phyloP scores from a whole-genome alignment of 2,113 vertebrate genomes.

The Sciurus niger region DNA sequence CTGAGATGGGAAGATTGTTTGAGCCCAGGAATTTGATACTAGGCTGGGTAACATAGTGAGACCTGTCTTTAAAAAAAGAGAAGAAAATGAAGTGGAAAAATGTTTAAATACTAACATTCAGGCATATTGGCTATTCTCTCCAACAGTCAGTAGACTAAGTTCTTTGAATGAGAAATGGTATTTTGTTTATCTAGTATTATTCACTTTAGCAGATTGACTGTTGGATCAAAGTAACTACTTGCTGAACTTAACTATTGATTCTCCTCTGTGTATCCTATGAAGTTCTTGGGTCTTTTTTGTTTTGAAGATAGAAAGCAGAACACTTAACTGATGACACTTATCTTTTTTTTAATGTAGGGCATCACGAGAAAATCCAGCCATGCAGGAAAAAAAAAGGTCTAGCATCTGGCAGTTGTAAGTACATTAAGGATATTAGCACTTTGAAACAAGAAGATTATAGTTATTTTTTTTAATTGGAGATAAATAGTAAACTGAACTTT shows the following conservation, averaged over 20 bases:
- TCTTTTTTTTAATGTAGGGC: slow-evolving; percentile 89
- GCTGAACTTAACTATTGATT: background rate
- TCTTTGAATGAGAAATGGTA: background rate
- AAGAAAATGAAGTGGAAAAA: background rate
- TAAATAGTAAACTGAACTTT: slow-evolving; percentile 80
- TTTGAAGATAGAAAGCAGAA: slow-evolving; percentile 46
- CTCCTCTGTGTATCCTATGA: background rate
- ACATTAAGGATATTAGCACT: slow-evolving; percentile 7
- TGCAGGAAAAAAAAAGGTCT: slow-evolving; percentile 98
- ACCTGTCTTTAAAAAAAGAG: background rate
- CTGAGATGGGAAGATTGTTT: background rate
- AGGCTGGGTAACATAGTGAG: background rate
- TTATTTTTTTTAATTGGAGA: slow-evolving; percentile 52
- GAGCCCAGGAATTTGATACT: background rate
- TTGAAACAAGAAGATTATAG: slow-evolving; percentile 11
- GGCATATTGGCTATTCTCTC: background rate
- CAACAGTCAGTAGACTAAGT: background rate
- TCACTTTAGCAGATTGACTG: background rate
- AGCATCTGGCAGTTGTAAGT: slow-evolving; percentile 99
- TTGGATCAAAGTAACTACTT: background rate
- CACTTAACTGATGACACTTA: background rate
- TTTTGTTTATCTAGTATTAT: background rate
- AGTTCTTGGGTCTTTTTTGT: background rate
- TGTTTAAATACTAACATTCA: background rate
- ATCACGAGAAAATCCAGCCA: slow-evolving; percentile 96